Evolutionary conservation across 2,113 vertebrate genomes (phyloP), one percentile per base, ranked within the genome.

Genomic region (Cygnus atratus): DNA sequence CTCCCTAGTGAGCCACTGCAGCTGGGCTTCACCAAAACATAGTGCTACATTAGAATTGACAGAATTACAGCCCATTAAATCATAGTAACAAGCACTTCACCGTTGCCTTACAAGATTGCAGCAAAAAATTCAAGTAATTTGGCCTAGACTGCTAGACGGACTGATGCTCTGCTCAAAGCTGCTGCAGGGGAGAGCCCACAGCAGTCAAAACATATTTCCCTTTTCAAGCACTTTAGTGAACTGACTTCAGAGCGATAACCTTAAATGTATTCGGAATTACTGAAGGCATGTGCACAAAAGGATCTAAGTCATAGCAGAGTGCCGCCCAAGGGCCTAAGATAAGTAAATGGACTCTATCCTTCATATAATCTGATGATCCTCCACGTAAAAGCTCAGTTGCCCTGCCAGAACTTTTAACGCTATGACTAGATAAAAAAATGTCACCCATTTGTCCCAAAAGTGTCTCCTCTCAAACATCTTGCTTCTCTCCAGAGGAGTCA

Each of bases 351-450:
- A 33, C 22, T 21, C 72, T 70, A 57, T 66, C 35, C 67, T 13
- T 33, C 11, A 3, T 14, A 20, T 1, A 33, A 52, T 33, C 22
- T 4, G 11, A 18, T 13, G 33, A 22, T 20, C 44, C 44, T 15
- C 12, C 37, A 22, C 0, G 0, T 0, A 54, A 48, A 10, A 28
- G 11, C 43, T 41, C 22, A 2, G 0, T 2, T 25, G 43, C 46
- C 33, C 39, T 57, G n/a, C n/a, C 46, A 52, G 41, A 44, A 61
- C 29, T 35, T 44, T 55, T 28, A 31, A 71, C 76, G 68, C 10
- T 46, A 18, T 3, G 0, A 41, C 13, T 29, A 55, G 31, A 31
- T 33, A 25, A 61, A 76, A 48, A 84, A 11, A 6, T 1, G 4
- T 31, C 50, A 55, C n/a, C 26, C 21, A 8, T 44, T 52, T 35